These are phyloP conservation scores for Artibeus lituratus DNA, from an alignment of 2,797 vertebrate species.

Conservation along the genomic window DNA sequence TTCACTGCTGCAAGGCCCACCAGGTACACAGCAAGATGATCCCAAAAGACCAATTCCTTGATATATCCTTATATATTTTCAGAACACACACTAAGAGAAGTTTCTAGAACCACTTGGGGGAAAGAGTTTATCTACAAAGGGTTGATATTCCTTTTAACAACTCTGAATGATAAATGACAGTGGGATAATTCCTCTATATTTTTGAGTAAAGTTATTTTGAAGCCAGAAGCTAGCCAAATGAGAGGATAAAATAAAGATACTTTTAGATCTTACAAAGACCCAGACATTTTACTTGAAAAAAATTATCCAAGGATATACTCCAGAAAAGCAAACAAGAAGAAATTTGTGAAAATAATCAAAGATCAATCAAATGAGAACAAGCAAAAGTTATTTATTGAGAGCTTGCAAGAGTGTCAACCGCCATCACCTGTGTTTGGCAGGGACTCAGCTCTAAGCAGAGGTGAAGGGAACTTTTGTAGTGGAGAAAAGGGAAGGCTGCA, in stretches of 20 bases:
- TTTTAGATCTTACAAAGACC: neutral
- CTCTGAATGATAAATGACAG: neutral
- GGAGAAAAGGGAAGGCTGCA: neutral
- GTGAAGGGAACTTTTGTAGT: neutral
- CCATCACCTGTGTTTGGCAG: neutral
- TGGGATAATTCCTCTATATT: neutral
- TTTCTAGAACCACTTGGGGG: neutral
- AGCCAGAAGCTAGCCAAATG: neutral
- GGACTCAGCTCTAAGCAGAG: neutral
- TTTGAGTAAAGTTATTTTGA: constrained; percentile 19
- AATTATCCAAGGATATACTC: neutral
- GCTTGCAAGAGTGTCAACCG: neutral
- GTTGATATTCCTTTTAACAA: neutral
- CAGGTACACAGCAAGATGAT: neutral
- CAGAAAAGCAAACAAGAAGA: constrained; percentile 20
- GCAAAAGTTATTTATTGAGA: neutral
- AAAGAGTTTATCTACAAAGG: neutral
- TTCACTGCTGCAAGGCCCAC: neutral
- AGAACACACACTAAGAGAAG: neutral
- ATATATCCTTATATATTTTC: neutral
- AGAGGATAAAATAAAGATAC: constrained; percentile 3
- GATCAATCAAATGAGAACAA: neutral
- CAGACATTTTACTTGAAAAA: neutral
- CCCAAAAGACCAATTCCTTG: neutral
- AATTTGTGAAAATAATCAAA: neutral